Evolutionary conservation across 2,888 invertebrate species (phyloP).

Genomic region (Peribatodes rhomboidaria): DNA sequence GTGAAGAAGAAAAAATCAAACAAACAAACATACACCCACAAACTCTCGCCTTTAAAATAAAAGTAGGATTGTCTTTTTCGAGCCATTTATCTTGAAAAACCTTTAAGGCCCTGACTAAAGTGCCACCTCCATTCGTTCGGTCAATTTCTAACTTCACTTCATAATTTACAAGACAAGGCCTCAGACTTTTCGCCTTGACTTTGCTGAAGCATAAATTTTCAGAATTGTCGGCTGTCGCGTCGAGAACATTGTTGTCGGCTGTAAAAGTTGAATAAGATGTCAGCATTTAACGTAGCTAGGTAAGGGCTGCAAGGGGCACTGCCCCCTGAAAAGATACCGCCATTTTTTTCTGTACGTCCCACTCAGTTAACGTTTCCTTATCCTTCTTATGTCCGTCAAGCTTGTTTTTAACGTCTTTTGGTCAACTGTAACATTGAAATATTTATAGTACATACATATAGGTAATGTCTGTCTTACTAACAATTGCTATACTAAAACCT

Average conservation of each 20-base stretch:
- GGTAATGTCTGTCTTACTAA: no score
- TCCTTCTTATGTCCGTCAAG: background rate
- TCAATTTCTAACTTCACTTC: conserved; percentile 45
- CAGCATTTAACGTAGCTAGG: background rate
- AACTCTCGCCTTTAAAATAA: no score
- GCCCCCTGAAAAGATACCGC: conserved; percentile 1
- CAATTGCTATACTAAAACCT: no score
- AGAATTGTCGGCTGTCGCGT: conserved; percentile 59
- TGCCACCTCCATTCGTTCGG: conserved; percentile 38
- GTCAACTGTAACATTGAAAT: no score
- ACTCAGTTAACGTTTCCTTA: background rate
- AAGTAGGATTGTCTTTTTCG: background rate
- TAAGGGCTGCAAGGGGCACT: background rate
- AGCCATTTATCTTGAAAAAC: background rate
- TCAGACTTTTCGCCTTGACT: conserved; percentile 47
- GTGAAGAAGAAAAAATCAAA: no score
- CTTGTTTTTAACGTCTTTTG: no score
- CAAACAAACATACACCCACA: no score
- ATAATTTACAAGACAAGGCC: conserved; percentile 51
- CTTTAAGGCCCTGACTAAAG: conserved; percentile 15
- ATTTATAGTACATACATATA: no score
- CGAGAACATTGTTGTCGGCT: conserved; percentile 62
- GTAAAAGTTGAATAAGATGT: conserved; percentile 66
- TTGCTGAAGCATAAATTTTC: conserved; percentile 66
- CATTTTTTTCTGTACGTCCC: no score